phyloP scores from a whole-genome alignment of 2,797 vertebrate genomes.

The Graptemys geographica region DNA sequence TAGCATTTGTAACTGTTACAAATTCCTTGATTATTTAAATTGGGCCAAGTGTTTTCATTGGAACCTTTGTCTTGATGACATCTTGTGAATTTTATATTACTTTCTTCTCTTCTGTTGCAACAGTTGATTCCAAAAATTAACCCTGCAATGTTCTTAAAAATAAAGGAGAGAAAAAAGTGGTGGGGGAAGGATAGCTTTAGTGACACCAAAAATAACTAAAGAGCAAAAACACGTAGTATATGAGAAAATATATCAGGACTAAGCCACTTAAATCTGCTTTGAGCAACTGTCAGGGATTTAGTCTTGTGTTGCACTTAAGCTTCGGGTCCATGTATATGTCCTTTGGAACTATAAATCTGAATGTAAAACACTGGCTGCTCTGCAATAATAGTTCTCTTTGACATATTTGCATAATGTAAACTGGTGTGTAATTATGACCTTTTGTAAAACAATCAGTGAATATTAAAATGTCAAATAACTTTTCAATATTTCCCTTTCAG shows the following conservation, averaged over 20 bases:
- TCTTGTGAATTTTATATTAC: background rate
- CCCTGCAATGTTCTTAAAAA: background rate
- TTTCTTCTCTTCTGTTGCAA: background rate
- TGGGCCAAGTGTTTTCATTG: background rate
- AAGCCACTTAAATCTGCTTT: background rate
- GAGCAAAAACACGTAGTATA: background rate
- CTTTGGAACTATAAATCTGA: background rate
- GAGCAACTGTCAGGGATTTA: background rate
- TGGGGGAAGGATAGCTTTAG: background rate
- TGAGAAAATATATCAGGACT: background rate
- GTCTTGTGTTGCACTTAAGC: background rate
- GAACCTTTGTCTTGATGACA: background rate
- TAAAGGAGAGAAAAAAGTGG: background rate
- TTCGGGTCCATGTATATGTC: accelerated
- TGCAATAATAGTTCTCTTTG: background rate
- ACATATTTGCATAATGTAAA: background rate
- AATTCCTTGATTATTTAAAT: background rate
- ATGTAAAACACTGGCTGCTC: background rate
- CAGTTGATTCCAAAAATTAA: background rate
- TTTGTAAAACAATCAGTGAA: background rate
- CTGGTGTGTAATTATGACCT: background rate
- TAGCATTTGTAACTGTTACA: background rate
- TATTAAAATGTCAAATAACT: constrained; percentile 3
- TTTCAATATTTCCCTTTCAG: constrained; percentile 78
- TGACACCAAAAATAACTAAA: background rate